Evolutionary conservation across 2,797 vertebrate species (phyloP).

Genomic region (Lates japonicus): DNA sequence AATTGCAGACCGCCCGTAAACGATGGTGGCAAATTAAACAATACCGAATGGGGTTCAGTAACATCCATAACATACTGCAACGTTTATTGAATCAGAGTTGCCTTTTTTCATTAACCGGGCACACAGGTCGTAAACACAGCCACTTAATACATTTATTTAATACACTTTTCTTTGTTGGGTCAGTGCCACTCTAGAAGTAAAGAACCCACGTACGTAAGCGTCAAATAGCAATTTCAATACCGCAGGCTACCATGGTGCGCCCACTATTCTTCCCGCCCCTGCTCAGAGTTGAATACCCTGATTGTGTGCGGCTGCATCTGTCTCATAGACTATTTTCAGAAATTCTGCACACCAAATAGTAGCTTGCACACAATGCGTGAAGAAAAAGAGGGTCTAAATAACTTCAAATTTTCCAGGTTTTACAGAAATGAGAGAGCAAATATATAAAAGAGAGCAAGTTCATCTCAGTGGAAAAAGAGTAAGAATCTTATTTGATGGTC

Average conservation of each 20-base stretch:
- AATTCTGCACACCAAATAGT: neutral
- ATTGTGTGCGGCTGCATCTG: neutral
- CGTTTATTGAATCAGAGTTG: neutral
- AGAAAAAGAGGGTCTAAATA: neutral
- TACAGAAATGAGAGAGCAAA: neutral
- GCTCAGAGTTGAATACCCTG: constrained; percentile 12
- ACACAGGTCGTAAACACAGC: neutral
- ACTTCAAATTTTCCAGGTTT: too few relatives aligned
- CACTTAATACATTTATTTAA: neutral
- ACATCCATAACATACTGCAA: neutral
- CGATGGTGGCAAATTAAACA: too few relatives aligned
- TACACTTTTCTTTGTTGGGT: neutral
- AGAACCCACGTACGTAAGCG: too few relatives aligned
- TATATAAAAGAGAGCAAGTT: neutral
- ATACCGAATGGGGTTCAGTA: neutral
- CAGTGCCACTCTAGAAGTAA: neutral
- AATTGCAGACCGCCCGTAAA: too few relatives aligned
- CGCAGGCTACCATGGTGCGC: neutral
- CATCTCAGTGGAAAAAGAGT: constrained; percentile 23
- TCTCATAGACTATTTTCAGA: too few relatives aligned
- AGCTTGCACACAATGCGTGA: constrained; percentile 1
- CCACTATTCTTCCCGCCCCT: neutral
- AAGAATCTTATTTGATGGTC: constrained; percentile 13
- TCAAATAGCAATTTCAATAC: constrained; percentile 26
- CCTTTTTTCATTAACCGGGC: neutral